These are phyloP conservation scores for Morpho helenor DNA, from an alignment of 2,888 invertebrate species.

Conservation along the genomic window DNA sequence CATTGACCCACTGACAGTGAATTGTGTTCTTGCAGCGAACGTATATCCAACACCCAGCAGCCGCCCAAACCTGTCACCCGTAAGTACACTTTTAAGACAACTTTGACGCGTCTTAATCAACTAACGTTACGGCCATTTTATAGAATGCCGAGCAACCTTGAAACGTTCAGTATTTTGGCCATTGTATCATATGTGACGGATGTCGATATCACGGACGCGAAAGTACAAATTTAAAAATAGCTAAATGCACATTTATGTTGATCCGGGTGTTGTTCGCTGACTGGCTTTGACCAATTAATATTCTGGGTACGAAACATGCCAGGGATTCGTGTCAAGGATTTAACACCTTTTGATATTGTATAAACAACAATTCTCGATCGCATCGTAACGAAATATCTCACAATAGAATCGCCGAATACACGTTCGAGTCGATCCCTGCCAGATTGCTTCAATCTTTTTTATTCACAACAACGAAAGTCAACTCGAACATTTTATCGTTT, in stretches of 20 bases:
- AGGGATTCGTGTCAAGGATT: conserved; percentile 63
- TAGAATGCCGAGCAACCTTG: conserved; percentile 65
- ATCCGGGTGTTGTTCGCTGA: conserved; percentile 27
- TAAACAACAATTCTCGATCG: conserved; percentile 24
- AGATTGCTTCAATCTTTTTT: conserved; percentile 15
- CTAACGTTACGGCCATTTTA: conserved; percentile 69
- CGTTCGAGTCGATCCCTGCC: conserved; percentile 13
- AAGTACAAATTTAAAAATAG: conserved; percentile 37
- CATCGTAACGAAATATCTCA: conserved; percentile 12
- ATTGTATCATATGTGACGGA: conserved; percentile 45
- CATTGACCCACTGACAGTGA: conserved; percentile 65
- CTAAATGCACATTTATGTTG: conserved; percentile 35
- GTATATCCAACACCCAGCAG: conserved; percentile 40
- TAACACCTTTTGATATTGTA: conserved; percentile 44
- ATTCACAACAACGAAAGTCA: conserved; percentile 11
- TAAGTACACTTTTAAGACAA: conserved; percentile 46
- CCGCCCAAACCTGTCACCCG: conserved; percentile 29
- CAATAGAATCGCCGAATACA: conserved; percentile 9
- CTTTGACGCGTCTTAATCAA: conserved; percentile 54
- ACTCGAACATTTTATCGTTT: conserved; percentile 1
- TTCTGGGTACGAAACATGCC: conserved; percentile 46
- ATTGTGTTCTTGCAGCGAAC: conserved; percentile 47
- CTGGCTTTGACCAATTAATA: conserved; percentile 43
- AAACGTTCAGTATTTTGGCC: conserved; percentile 63
- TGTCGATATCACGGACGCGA: conserved; percentile 29